Base-by-base conservation (phyloP, 2,113 vertebrate species). In the Salvelinus alpinus region DNA sequence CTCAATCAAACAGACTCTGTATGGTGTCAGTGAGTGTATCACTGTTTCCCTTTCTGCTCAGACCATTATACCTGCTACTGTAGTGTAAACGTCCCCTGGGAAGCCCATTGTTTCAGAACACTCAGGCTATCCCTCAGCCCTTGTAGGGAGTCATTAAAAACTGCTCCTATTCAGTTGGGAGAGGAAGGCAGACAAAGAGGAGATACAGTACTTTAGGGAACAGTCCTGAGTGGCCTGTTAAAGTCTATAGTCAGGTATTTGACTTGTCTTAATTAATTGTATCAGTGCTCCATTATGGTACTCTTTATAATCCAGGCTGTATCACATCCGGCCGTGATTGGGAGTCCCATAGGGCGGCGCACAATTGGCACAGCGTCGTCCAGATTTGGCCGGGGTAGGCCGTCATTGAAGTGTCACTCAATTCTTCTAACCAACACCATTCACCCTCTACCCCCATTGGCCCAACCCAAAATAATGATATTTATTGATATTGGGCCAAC, bases 161-260 rank as follows among this genome's bases (percentile, higher is more conserved):
- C 38, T 11, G 87, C 76, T 83, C 34, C 72, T 76, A 74, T 79
- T 83, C 72, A 68, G 75, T 80, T 64, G 77, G 77, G 70, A 71
- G 65, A 72, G 76, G 54, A 73, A 82, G 48, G 64, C 72, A 48
- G 66, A 65, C 62, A 70, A 73, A 77, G 79, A 84, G 75, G 79
- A 83, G 83, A 76, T 75, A 73, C 22, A 57, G 54, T 64, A 66
- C 60, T 73, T 78, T 69, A 48, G 71, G 31, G 54, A 70, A 67
- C 34, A 11, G 38, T 44, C 18, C 54, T 18, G 54, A 57, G 54
- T 18, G 54, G 54, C 54, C 54, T 57, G 54, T 57, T 57, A 57
- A 57, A 57, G 54, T 20, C 16, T 57, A 5, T 20, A 1, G 54
- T 57, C 54, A 20, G 18, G 54, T 7, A 16, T 57, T 57, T 57